Evolutionary conservation across 2,888 invertebrate genomes (phyloP).

Genomic region (Frankliniella intonsa): DNA sequence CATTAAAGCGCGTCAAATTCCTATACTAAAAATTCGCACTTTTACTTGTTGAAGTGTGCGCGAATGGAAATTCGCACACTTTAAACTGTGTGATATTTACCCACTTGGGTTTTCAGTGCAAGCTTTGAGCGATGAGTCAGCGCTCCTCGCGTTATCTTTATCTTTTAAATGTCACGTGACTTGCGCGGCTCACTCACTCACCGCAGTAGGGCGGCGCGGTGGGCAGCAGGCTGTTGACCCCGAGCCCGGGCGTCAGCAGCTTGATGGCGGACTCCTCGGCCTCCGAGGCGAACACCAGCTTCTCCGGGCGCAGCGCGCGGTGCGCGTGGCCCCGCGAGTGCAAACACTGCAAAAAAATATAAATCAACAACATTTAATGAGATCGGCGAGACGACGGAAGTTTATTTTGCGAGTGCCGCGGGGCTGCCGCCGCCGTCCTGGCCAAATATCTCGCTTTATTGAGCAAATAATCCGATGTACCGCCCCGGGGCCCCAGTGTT

Average conservation of each 20-base stretch:
- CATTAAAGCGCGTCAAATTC: no score
- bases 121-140: no score
- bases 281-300: conserved; percentile 7
- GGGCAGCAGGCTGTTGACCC: conserved; percentile 1
- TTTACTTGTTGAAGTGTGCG: no score
- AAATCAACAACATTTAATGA: not conserved
- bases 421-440: not conserved
- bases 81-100: no score
- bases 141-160: no score
- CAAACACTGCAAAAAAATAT: not conserved
- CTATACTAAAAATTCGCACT: no score
- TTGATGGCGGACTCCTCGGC: not conserved
- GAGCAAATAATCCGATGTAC: not conserved
- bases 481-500: no score
- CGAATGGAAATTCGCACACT: no score
- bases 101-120: no score
- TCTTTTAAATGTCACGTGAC: no score
- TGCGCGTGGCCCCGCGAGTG: conserved; percentile 5
- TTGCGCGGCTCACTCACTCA: no score
- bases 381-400: no score
- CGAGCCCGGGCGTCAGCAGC: not conserved
- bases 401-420: not conserved
- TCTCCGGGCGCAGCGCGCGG: conserved; percentile 2
- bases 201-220: conserved; percentile 1
- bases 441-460: not conserved